Conservation (phyloP, 2,797 vertebrate species). For the Oreochromis mossambicus region DNA sequence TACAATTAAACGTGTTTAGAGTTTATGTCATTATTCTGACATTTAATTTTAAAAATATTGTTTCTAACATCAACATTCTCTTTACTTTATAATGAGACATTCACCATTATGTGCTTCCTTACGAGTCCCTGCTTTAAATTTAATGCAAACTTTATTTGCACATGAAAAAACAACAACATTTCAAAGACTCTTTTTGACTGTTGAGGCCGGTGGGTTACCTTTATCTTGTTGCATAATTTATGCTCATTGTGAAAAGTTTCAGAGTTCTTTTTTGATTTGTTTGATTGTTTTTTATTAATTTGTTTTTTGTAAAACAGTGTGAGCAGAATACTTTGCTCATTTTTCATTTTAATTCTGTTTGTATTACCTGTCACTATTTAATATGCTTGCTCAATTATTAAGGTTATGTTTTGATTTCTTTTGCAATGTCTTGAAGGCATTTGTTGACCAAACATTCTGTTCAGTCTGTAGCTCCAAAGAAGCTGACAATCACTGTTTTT, state of each 20-base stretch:
- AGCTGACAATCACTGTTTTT: background rate
- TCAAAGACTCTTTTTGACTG: background rate
- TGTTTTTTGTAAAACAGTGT: background rate
- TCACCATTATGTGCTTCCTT: background rate
- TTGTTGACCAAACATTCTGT: background rate
- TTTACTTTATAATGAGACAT: background rate
- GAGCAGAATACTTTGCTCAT: background rate
- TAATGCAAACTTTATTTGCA: background rate
- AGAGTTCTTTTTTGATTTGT: background rate
- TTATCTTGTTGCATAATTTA: background rate
- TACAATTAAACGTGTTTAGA: background rate
- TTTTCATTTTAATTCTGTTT: background rate
- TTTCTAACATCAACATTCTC: background rate
- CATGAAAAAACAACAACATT: background rate
- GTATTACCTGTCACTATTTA: background rate
- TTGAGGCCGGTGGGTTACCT: background rate
- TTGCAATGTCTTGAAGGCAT: background rate
- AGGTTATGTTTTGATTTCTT: background rate
- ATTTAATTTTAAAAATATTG: background rate
- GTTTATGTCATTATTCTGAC: background rate
- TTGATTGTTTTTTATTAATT: background rate
- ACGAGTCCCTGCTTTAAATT: background rate
- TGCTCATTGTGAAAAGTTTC: background rate
- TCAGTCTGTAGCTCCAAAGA: background rate
- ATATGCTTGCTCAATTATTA: background rate